Percentiles rank a stretch among this genome's conserved stretches.
Evolutionary conservation across 1,140 invertebrate species (phyloP).

Genomic region (Agrypnia vestita): DNA sequence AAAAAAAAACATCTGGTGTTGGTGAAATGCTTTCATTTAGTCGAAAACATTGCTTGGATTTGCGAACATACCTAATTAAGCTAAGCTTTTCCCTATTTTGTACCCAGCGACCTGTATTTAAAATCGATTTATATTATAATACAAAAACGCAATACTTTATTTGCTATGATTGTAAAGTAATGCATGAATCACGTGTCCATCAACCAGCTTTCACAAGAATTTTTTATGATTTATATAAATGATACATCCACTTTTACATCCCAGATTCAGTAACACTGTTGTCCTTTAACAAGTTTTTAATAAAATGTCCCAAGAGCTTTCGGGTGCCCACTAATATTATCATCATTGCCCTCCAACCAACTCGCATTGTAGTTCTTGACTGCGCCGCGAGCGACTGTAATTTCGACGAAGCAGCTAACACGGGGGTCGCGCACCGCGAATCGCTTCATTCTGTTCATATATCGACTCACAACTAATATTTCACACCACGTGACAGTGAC

Average conservation of each 20-base stretch:
- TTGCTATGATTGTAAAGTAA: neutral
- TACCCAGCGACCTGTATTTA: neutral
- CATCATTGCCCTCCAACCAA: neutral
- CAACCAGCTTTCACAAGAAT: slow-evolving; percentile 1
- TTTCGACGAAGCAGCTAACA: slow-evolving; percentile 18
- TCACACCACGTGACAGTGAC: slow-evolving; percentile 41
- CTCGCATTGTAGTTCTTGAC: neutral
- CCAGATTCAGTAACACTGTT: neutral
- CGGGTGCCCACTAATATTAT: neutral
- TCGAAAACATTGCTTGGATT: slow-evolving; percentile 11
- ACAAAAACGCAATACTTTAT: neutral
- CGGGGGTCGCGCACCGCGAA: neutral
- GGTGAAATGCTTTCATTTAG: slow-evolving; percentile 23
- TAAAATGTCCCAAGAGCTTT: neutral
- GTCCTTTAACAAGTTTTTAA: neutral
- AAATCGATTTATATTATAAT: neutral
- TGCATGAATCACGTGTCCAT: slow-evolving; percentile 7
- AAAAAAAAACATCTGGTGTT: slow-evolving; percentile 24
- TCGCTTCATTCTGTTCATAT: slow-evolving; percentile 36
- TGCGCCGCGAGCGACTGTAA: neutral
- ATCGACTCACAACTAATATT: slow-evolving; percentile 51
- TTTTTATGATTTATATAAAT: neutral
- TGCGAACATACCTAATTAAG: slow-evolving; percentile 7
- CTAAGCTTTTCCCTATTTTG: slow-evolving; percentile 2
- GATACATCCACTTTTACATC: neutral